Evolutionary conservation across 2,888 invertebrate genomes (phyloP), one percentile per base, ranked within the genome.

Genomic region (Perdita meconis): DNA sequence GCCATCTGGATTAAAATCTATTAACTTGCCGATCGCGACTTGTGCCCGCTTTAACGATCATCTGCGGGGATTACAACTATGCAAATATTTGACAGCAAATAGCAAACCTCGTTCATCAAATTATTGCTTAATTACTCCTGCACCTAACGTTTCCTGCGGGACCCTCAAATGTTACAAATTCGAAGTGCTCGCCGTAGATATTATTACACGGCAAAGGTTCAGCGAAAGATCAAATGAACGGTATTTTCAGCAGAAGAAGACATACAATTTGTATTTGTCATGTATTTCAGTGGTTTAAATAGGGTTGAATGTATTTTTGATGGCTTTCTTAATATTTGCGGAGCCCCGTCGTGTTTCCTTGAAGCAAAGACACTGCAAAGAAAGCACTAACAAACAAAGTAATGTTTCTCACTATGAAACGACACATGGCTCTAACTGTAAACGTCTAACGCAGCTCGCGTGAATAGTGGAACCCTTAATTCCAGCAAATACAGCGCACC

Each of bases 1-100:
- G 51, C 53, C 73, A 69, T 80, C 53, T 67, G 79, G 81, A 84
- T 85, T 82, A 82, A 84, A 81, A 84, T 84, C 77, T 82, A 80
- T 80, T 82, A 75, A 80, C 66, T 70, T 68, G 55, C 55, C 66
- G 51, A 68, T 76, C 40, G 63, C 68, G 78, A 79, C 72, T 69
- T 79, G 64, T 38, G n/a, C n/a, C 19, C 19, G 51, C 19, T 30
- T 5, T 10, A 5, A 12, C 1, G 16, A 22, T 12, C 4, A n/a
- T 26, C 5, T 42, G 19, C 19, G 6, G 26, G 1, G 8, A 10
- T 26, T 30, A 10, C 5, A 22, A n/a, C 12, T 30, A 2, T 24
- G 30, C 6, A 22, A 12, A 22, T 6, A 30, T 26, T 38, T 22
- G 36, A 12, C 36, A 24, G 10, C 5, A 6, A 24, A 13, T 6